These are phyloP conservation scores for Baryphthengus martii DNA, from an alignment of 2,113 vertebrate species.

Conservation along the genomic window DNA sequence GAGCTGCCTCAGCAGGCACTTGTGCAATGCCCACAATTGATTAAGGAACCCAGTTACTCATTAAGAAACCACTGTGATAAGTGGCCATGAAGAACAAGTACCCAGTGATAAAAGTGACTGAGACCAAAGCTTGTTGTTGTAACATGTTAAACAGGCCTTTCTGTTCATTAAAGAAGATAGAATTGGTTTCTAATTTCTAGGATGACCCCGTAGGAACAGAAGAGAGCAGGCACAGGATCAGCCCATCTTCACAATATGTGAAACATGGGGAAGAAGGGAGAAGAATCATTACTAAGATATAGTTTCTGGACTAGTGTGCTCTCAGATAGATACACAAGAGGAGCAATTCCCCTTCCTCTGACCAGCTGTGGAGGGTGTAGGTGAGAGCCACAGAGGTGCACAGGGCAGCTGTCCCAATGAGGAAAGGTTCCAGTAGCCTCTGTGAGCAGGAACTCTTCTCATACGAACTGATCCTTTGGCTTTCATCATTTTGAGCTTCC, in stretches of 20 bases:
- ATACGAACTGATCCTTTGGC: neutral
- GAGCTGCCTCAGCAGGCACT: neutral
- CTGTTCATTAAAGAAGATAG: neutral
- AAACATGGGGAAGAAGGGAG: neutral
- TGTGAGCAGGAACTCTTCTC: neutral
- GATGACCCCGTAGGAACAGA: neutral
- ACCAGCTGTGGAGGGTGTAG: neutral
- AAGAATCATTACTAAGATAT: accelerated
- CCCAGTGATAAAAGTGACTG: neutral
- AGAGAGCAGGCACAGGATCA: neutral
- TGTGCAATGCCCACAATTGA: neutral
- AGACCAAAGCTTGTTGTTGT: neutral
- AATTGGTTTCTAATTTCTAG: neutral
- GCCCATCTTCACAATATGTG: neutral
- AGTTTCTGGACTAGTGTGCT: neutral
- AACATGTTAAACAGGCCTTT: neutral
- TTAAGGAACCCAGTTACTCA: neutral
- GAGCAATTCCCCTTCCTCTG: neutral
- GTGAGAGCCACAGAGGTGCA: neutral
- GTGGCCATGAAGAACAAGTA: neutral
- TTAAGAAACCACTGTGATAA: constrained; percentile 21
- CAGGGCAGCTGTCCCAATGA: neutral
- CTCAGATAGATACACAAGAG: neutral
- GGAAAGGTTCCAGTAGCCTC: neutral
- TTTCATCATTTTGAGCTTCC: neutral